These are phyloP conservation scores for Antedon mediterranea DNA, from an alignment of 53 echinoderm and acorn worm species.

Conservation along the genomic window DNA sequence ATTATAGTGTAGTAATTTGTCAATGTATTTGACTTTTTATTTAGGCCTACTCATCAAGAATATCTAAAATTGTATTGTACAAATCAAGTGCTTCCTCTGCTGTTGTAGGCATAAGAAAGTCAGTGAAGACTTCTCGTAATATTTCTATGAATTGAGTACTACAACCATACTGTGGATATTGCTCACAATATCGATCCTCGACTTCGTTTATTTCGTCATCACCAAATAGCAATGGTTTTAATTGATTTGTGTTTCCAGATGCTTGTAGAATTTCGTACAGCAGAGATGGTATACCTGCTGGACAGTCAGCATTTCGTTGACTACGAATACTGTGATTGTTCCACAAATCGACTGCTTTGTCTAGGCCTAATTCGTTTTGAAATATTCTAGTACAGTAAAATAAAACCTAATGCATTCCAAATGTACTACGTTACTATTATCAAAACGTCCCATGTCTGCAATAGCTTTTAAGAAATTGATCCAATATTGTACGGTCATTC, in stretches of 20 bases:
- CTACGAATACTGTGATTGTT: constrained; percentile 37
- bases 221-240: constrained; percentile 7
- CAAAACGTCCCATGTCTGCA: constrained; percentile 29
- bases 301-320: constrained; percentile 24
- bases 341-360: constrained; percentile 16
- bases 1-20: too few species aligned
- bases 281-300: constrained; percentile 1
- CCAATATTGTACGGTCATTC: constrained; percentile 26
- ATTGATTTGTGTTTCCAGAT: constrained; percentile 6
- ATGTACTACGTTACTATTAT: constrained; percentile 23
- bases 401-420: constrained; percentile 28
- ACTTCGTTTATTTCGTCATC: constrained; percentile 9
- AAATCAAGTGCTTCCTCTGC: constrained; percentile 18
- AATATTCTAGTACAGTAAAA: constrained; percentile 19
- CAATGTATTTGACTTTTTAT: too few species aligned
- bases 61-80: constrained; percentile 1
- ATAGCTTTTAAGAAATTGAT: constrained; percentile 42
- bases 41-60: constrained; percentile 11
- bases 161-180: constrained; percentile 8
- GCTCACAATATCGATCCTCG: constrained; percentile 5
- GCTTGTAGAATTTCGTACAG: constrained; percentile 28
- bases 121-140: constrained; percentile 10
- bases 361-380: constrained; percentile 22
- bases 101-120: constrained; percentile 20
- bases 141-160: constrained; percentile 4